A percentile compares a stretch with the other conserved stretches of the same genome.
Conservation (phyloP, 2,797 vertebrate species). For the Myoxocephalus aenaeus region DNA sequence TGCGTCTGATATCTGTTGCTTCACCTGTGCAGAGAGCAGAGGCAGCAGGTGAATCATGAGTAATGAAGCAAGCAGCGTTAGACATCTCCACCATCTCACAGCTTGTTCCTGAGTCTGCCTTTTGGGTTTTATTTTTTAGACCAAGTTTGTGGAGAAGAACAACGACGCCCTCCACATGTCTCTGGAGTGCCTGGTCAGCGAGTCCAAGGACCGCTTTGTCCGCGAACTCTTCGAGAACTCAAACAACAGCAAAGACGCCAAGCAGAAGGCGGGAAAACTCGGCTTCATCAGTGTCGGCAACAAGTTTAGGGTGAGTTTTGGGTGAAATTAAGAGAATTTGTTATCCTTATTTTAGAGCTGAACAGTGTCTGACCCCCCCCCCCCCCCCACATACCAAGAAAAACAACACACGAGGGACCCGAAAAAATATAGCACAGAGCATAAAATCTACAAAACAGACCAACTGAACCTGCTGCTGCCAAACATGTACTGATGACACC, state of each 20-base stretch:
- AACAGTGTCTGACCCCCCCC: too few species aligned
- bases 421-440: too few species aligned
- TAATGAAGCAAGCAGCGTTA: not conserved
- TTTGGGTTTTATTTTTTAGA: conserved; percentile 77
- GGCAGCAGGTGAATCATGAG: not conserved
- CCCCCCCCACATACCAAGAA: too few species aligned
- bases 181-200: conserved; percentile 92
- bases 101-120: too few species aligned
- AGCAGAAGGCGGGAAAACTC: conserved; percentile 97
- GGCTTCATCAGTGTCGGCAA: conserved; percentile 98
- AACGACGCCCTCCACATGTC: conserved; percentile 98
- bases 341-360: too few species aligned
- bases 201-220: conserved; percentile 94
- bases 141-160: conserved; percentile 98
- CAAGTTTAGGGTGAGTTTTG: conserved; percentile 93
- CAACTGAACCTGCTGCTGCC: too few species aligned
- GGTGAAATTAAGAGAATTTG: too few species aligned
- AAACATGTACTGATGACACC: too few species aligned
- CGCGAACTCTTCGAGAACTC: conserved; percentile 91
- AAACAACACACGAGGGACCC: too few species aligned
- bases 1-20: not conserved
- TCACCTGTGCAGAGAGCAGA: not conserved
- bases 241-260: conserved; percentile 91
- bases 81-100: too few species aligned
- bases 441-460: too few species aligned